phyloP scores from a whole-genome alignment of 2,113 vertebrate species.

The Callospermophilus lateralis region DNA sequence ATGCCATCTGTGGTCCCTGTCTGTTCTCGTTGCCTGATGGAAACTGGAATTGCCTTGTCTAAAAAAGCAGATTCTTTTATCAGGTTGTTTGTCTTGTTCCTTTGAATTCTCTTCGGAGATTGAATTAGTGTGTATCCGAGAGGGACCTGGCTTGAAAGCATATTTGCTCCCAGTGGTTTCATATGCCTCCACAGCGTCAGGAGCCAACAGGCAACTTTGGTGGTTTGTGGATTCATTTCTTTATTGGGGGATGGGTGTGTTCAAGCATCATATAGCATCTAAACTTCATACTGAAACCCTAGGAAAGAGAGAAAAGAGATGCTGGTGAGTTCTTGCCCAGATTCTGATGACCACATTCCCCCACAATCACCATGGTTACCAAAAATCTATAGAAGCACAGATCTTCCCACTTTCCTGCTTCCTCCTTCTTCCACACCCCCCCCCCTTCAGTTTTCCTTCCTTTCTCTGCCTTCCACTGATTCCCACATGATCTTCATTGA shows the following conservation, averaged over 20 bases:
- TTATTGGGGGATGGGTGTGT: background rate
- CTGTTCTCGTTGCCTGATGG: slow-evolving; percentile 70
- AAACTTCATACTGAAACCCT: background rate
- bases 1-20: slow-evolving; percentile 59
- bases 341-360: background rate
- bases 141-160: slow-evolving; percentile 23
- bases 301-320: background rate
- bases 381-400: background rate
- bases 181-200: background rate
- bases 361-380: slow-evolving; percentile 52
- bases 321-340: background rate
- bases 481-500: background rate
- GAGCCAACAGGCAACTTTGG: background rate
- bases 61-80: slow-evolving; percentile 66
- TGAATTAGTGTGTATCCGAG: slow-evolving; percentile 59
- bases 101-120: slow-evolving; percentile 79
- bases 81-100: slow-evolving; percentile 67
- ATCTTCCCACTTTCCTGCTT: background rate
- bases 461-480: background rate
- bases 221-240: slow-evolving; percentile 22
- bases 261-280: background rate
- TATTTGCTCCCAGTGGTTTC: background rate
- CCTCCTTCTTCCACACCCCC: background rate
- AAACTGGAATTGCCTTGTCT: slow-evolving; percentile 57
- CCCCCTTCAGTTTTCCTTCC: background rate